These are phyloP conservation scores for Sphenodon punctatus DNA, from an alignment of 2,797 vertebrate species.

Conservation along the genomic window DNA sequence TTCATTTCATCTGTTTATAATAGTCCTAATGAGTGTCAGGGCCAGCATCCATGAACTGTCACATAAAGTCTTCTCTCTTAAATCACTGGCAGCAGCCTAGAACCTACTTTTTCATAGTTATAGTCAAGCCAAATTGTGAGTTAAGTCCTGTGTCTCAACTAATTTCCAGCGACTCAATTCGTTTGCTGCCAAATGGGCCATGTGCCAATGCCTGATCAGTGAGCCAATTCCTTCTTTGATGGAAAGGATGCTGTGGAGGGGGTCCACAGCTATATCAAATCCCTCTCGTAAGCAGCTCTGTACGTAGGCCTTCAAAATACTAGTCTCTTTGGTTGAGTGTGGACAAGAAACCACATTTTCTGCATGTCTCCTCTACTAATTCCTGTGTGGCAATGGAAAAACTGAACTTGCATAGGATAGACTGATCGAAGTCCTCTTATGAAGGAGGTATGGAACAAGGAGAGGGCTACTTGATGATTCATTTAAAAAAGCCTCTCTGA, in stretches of 20 bases:
- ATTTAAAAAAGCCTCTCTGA: not conserved
- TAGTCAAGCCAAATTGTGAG: slow-evolving; percentile 66
- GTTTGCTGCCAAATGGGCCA: slow-evolving; percentile 66
- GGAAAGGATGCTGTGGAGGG: slow-evolving; percentile 59
- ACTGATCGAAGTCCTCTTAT: not conserved
- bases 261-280: slow-evolving; percentile 28
- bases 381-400: slow-evolving; percentile 3
- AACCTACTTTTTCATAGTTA: slow-evolving; percentile 14
- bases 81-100: slow-evolving; percentile 24
- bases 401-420: not conserved
- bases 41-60: slow-evolving; percentile 45
- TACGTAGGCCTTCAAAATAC: slow-evolving; percentile 52
- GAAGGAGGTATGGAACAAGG: not conserved
- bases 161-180: slow-evolving; percentile 69
- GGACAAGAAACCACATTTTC: slow-evolving; percentile 20
- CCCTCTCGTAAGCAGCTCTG: slow-evolving; percentile 12
- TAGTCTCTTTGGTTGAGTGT: slow-evolving; percentile 41
- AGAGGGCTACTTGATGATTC: not conserved
- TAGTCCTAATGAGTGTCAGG: slow-evolving; percentile 51
- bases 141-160: slow-evolving; percentile 69
- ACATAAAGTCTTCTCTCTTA: slow-evolving; percentile 57
- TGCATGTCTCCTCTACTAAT: slow-evolving; percentile 15
- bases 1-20: slow-evolving; percentile 69
- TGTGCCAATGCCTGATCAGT: slow-evolving; percentile 51
- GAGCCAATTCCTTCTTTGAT: slow-evolving; percentile 62